Evolutionary conservation across 2,888 invertebrate species (phyloP).

Genomic region (Meliscaeva auricollis): DNA sequence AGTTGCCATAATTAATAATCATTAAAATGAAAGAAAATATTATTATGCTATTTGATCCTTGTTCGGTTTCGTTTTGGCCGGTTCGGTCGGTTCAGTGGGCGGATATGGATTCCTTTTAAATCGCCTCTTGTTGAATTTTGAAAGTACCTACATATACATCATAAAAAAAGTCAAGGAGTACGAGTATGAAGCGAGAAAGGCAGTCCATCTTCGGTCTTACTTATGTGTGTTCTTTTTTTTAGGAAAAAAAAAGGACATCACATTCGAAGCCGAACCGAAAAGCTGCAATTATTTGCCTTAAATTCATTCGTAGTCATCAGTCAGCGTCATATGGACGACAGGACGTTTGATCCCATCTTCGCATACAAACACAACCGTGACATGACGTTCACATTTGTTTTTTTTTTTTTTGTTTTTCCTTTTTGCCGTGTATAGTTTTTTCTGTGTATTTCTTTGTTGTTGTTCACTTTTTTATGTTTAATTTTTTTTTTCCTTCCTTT

Average conservation of each 20-base stretch:
- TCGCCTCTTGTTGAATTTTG: conserved; percentile 50
- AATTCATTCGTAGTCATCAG: conserved; percentile 75
- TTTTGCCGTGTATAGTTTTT: conserved; percentile 10
- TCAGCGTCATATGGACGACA: conserved; percentile 76
- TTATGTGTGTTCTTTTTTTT: not conserved
- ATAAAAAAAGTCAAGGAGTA: not conserved
- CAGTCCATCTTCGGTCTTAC: conserved; percentile 53
- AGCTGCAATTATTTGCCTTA: conserved; percentile 75
- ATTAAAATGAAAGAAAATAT: conserved; percentile 70
- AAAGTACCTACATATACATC: conserved; percentile 34
- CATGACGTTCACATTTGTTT: conserved; percentile 62
- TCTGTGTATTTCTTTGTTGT: conserved; percentile 21
- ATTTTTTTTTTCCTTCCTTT: conserved; percentile 64
- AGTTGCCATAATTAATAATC: conserved; percentile 74
- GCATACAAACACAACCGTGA: conserved; percentile 58
- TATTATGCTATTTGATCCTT: conserved; percentile 57
- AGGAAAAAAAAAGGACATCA: conserved; percentile 61
- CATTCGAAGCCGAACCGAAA: conserved; percentile 53
- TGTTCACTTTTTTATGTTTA: conserved; percentile 33
- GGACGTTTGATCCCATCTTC: conserved; percentile 74
- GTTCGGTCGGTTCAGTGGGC: conserved; percentile 57
- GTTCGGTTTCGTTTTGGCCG: not conserved
- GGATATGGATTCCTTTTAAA: conserved; percentile 57
- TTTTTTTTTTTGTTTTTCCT: conserved; percentile 53
- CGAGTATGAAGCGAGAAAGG: conserved; percentile 31